Evolutionary conservation across 53 echinoderm and acorn worm species (phyloP).

Genomic region (Apostichopus leukothele): DNA sequence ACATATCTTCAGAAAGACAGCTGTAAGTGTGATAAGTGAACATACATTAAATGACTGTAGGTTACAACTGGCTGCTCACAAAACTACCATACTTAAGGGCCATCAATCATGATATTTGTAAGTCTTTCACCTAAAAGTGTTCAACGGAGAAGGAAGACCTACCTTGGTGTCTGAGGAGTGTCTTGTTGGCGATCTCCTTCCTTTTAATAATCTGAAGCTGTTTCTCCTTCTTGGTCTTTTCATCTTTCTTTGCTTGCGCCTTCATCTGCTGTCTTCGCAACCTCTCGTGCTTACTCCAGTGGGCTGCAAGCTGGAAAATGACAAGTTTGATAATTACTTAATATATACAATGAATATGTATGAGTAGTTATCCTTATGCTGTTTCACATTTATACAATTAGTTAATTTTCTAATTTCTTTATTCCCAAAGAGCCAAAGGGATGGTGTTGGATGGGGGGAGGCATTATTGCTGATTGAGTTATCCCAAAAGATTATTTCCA

Average conservation of each 20-base stretch:
- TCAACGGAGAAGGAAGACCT: background rate
- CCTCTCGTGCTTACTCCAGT: conserved; percentile 18
- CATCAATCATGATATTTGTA: no score
- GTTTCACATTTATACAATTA: background rate
- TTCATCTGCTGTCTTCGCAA: conserved; percentile 16
- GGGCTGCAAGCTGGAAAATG: background rate
- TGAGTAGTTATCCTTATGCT: background rate
- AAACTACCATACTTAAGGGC: no score
- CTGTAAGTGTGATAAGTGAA: background rate
- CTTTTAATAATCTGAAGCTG: background rate
- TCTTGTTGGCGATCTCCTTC: background rate
- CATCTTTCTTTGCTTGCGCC: background rate
- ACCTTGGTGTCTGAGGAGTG: background rate
- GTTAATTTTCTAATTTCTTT: no score
- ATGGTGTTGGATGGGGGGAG: no score
- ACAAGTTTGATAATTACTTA: background rate
- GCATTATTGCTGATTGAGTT: no score
- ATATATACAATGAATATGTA: background rate
- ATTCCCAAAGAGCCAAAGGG: no score
- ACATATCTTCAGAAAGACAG: background rate
- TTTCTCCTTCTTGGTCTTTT: conserved; percentile 3
- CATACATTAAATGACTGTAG: no score
- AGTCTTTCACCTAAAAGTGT: no score
- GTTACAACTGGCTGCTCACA: no score
- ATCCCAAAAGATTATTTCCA: no score